These are phyloP conservation scores for Eristalis arbustorum DNA, from an alignment of 2,888 invertebrate genomes.

Conservation along the genomic window DNA sequence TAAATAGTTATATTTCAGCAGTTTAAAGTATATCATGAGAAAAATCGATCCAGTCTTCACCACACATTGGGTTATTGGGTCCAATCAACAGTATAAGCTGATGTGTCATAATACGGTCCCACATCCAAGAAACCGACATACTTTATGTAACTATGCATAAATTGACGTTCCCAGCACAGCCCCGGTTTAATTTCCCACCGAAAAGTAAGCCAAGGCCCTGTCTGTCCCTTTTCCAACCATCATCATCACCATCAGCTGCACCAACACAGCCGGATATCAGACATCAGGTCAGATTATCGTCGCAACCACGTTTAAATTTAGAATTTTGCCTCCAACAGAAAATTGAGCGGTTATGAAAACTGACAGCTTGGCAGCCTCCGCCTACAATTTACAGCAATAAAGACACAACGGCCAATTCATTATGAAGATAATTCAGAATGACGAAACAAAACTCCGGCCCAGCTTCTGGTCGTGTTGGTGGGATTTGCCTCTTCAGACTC, in stretches of 20 bases:
- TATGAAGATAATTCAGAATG: conserved; percentile 59
- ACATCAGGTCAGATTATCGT: conserved; percentile 42
- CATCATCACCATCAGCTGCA: background rate
- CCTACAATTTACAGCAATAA: conserved; percentile 37
- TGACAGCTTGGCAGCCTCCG: conserved; percentile 44
- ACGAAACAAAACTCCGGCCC: conserved; percentile 55
- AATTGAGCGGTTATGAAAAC: conserved; percentile 61
- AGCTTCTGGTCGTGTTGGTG: conserved; percentile 25
- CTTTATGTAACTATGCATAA: background rate
- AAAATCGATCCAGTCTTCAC: no score
- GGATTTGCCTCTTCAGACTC: conserved; percentile 3
- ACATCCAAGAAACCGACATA: background rate
- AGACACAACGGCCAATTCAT: conserved; percentile 53
- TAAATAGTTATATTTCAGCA: no score
- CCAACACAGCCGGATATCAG: conserved; percentile 3
- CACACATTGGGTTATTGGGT: no score
- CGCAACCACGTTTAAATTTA: conserved; percentile 60
- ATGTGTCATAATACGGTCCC: background rate
- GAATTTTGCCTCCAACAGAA: conserved; percentile 8
- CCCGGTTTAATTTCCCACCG: background rate
- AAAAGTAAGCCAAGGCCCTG: background rate
- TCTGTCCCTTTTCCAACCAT: background rate
- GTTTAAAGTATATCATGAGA: no score
- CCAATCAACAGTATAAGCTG: no score
- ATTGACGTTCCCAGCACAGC: background rate